A percentile compares a stretch with the other conserved stretches of the same genome.
These are phyloP conservation scores for Strix aluco DNA, from an alignment of 2,113 vertebrate species.

Conservation along the genomic window DNA sequence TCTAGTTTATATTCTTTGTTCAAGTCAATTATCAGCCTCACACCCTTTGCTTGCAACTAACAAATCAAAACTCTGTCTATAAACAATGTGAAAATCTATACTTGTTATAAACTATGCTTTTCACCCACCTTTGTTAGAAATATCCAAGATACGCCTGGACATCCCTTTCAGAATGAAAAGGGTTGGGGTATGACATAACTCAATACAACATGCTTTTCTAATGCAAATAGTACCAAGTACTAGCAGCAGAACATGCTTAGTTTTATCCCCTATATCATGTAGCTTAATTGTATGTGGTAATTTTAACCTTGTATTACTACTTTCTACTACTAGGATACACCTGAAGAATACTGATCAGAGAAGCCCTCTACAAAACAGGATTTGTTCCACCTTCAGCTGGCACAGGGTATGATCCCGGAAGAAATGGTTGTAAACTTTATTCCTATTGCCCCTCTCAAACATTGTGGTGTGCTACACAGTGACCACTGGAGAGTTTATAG, in stretches of 20 bases:
- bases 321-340: background rate
- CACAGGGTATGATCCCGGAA: background rate
- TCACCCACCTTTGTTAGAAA: background rate
- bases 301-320: background rate
- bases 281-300: background rate
- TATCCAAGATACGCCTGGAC: background rate
- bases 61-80: background rate
- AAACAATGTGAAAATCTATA: background rate
- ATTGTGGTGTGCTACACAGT: background rate
- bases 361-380: background rate
- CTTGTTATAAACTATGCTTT: background rate
- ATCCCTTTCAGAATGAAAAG: background rate
- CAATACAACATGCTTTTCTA: background rate
- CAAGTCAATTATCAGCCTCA: background rate
- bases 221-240: background rate
- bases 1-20: background rate
- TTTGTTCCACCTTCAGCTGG: background rate
- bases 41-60: background rate
- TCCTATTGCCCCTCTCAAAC: background rate
- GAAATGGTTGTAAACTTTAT: background rate
- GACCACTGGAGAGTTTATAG: background rate
- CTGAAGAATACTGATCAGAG: background rate
- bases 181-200: fast-evolving
- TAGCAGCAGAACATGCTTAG: background rate
- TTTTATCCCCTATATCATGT: background rate